phyloP scores from a whole-genome alignment of 2,888 invertebrate species.

The Megamerina dolium region DNA sequence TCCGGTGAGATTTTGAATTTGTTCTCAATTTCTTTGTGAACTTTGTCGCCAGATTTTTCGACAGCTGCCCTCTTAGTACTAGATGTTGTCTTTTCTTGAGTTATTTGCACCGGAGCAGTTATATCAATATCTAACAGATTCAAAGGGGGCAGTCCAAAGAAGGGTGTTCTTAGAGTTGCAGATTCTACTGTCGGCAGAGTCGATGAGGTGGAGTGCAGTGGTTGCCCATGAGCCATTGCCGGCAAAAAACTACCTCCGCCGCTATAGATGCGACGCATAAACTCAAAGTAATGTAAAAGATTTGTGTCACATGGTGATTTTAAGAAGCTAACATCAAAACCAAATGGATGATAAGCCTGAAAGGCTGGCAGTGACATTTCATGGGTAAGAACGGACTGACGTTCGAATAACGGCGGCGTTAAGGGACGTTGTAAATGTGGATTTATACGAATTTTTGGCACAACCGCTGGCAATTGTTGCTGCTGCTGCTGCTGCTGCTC shows the following conservation, averaged over 20 bases:
- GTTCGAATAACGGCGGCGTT: conserved; percentile 24
- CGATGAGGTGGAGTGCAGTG: conserved; percentile 10
- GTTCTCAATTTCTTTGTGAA: not conserved
- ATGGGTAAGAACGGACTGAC: not conserved
- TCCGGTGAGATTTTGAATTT: conserved; percentile 29
- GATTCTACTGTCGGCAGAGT: conserved; percentile 7
- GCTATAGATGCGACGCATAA: conserved; percentile 42
- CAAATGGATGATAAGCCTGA: conserved; percentile 17
- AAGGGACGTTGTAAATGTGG: conserved; percentile 35
- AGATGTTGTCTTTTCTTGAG: not conserved
- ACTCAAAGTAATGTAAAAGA: conserved; percentile 42
- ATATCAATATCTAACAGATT: too few relatives aligned
- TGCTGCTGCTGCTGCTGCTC: conserved; percentile 6
- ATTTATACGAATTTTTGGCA: conserved; percentile 36
- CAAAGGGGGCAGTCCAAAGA: not conserved
- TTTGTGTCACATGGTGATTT: conserved; percentile 42
- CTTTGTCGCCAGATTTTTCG: not conserved
- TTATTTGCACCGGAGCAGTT: not conserved
- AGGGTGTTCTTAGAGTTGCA: conserved; percentile 11
- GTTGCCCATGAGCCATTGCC: conserved; percentile 5
- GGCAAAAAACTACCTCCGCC: conserved; percentile 27
- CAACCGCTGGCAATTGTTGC: conserved; percentile 1
- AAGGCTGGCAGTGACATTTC: conserved; percentile 3
- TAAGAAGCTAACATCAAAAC: conserved; percentile 34
- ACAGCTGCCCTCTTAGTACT: not conserved